Evolutionary conservation across 2,888 invertebrate species (phyloP), one percentile per base, ranked within the genome.

Genomic region (Prostheceraeus crozeri): DNA sequence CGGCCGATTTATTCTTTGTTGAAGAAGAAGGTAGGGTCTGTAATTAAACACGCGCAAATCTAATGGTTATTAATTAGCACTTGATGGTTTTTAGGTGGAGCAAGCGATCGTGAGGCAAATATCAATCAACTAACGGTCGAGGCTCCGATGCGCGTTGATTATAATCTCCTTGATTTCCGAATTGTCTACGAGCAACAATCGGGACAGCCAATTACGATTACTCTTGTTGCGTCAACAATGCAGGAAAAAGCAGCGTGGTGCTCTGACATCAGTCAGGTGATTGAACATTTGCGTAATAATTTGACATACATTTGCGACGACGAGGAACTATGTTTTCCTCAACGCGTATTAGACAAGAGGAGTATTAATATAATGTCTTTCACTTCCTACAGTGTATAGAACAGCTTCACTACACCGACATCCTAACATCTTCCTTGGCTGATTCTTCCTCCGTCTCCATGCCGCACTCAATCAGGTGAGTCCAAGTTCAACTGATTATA

Each of bases 211-310:
- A 84, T 79, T 74, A 86, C 69, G 79, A 85, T 80, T 45, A 78
- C 71, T 54, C 73, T 81, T 48, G 78, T 81, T 35, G 86, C 87
- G 4, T 83, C 86, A 1, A 85, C 86, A 0, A 80, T 84, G 35
- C 84, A 89, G 78, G 89, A 90, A 71, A 90, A 90, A 75, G 85
- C 88, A 1, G 89, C 88, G 0, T 90, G 90, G 90, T 87, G 89
- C 60, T 87, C 87, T 66, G 89, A 90, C 71, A 84, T 90, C 61
- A 86, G 86, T 56, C 89, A 89, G 76, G 82, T 81, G 68, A 63
- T 65, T 62, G 27, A 3, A 10, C 4, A 56, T 45, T n/a, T n/a
- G n/a, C n/a, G n/a, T n/a, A n/a, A n/a, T n/a, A n/a, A n/a, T n/a
- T 33, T 10, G 10, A 33, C n/a, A 33, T 33, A 10, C 33, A 71